A percentile compares a stretch with the other conserved stretches of the same genome.
phyloP scores from a whole-genome alignment of 2,888 invertebrate genomes.

The Tuberolachnus salignus region DNA sequence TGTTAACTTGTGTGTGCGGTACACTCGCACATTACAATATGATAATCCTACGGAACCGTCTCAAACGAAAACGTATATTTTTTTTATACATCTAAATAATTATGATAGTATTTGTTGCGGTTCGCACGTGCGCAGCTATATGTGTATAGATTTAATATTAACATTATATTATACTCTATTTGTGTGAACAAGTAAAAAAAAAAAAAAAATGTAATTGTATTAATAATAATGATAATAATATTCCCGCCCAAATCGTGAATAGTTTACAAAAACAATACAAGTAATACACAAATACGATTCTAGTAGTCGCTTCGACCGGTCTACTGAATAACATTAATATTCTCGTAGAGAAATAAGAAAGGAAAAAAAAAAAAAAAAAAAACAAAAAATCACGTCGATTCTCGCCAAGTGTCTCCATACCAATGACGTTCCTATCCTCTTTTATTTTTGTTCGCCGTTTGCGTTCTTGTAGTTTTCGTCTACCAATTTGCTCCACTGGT shows the following conservation, averaged over 20 bases:
- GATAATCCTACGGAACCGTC: constrained; percentile 9
- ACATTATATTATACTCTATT: not conserved
- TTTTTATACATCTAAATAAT: too few species aligned
- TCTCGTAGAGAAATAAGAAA: not conserved
- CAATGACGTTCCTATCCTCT: not conserved
- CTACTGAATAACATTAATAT: constrained; percentile 1
- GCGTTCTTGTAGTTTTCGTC: constrained; percentile 34
- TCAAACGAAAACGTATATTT: too few species aligned
- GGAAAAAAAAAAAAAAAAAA: constrained; percentile 7
- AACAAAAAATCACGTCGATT: not conserved
- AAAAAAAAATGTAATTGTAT: not conserved
- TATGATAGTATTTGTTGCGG: not conserved
- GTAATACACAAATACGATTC: constrained; percentile 21
- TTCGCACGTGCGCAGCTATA: constrained; percentile 16
- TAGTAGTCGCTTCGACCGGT: constrained; percentile 6
- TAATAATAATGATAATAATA: not conserved
- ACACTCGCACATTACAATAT: not conserved
- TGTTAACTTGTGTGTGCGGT: too few species aligned
- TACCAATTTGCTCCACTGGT: constrained; percentile 63
- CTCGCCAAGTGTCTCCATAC: not conserved
- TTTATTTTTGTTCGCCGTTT: constrained; percentile 32
- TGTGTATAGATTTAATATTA: too few species aligned
- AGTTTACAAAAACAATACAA: not conserved
- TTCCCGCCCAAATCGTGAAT: not conserved
- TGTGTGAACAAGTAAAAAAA: constrained; percentile 33